A percentile compares a stretch with the other conserved stretches of the same genome.
phyloP scores from a whole-genome alignment of 2,113 vertebrate genomes.

The Ophthalmolycus amberensis region DNA sequence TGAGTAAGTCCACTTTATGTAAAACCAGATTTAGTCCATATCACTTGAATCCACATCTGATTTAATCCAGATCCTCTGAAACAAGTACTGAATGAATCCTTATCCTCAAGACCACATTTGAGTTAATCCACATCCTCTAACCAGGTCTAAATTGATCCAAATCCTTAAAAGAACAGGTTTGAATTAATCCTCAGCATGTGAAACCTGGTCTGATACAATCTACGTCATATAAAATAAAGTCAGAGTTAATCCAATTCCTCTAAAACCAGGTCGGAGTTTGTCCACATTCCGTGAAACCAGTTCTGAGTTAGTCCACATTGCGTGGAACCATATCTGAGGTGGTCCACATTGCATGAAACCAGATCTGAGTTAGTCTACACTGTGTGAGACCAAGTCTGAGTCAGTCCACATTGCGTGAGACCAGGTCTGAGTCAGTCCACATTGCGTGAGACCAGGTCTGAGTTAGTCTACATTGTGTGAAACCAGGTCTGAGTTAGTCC shows the following conservation, averaged over 20 bases:
- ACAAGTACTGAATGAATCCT: no score
- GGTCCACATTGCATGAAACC: conserved; percentile 19
- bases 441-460: conserved; percentile 87
- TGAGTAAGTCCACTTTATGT: not conserved
- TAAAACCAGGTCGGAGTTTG: conserved; percentile 82
- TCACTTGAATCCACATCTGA: no score
- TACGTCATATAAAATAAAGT: no score
- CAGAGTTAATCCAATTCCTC: conserved; percentile 45
- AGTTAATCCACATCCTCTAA: no score
- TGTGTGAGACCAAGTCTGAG: conserved; percentile 84
- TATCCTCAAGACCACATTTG: no score
- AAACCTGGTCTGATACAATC: no score
- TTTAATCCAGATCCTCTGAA: no score
- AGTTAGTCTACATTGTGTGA: not conserved
- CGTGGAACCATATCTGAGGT: conserved; percentile 84
- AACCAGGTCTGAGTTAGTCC: conserved; percentile 69
- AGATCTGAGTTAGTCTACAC: conserved; percentile 81
- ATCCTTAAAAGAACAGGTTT: no score
- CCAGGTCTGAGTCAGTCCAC: conserved; percentile 53
- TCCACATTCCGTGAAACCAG: not conserved
- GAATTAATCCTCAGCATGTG: no score
- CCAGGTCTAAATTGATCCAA: no score
- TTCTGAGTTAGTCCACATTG: conserved; percentile 78
- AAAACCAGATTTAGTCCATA: no score
- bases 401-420: conserved; percentile 84